Evolutionary conservation across 35 echinoderm and acorn worm species (phyloP), one percentile per base, ranked within the genome.

Genomic region (Ophioderma brevispina): DNA sequence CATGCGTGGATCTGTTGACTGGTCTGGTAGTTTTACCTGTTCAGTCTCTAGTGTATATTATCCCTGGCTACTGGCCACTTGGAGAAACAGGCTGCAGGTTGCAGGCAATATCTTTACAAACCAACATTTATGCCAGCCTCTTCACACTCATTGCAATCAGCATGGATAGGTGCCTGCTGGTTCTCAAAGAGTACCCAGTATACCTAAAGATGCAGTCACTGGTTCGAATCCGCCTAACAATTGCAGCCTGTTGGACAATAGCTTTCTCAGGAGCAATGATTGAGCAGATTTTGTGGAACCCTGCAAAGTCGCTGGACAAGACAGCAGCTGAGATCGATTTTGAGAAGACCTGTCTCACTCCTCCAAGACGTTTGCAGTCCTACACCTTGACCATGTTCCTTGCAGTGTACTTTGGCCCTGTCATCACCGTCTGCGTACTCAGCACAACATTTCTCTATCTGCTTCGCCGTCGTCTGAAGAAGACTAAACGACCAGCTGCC

Each of bases 101-200:
- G 14, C 13, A 32, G 11, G 83, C 83, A 3, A 37, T 35, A 34
- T 85, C 33, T 25, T 85, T 59, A 0, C 33, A 43, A 14, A 33
- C 43, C 15, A 59, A 35, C 10, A 59, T 64, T 10, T 70, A 52
- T 52, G 83, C 50, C 0, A 59, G 83, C 13, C 52, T 85, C 32
- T 64, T 64, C 46, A 85, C 83, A 13, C 25, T 85, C 46, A 85
- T 59, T 36, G 46, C 55, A 0, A 59, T 85, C 83, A 85, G 83
- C 36, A 23, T 85, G n/a, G 83, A 85, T 33, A 37, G 83, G 15
- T 70, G 36, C 37, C 63, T 85, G 18, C 33, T 85, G 50, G 83
- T 85, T 30, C 63, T 59, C 43, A 85, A 59, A 31, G 83, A 85
- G 32, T 85, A 85, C 37, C 83, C 83, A 34, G 50, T 35, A 6